These are phyloP conservation scores for Typhlichthys subterraneus DNA, from an alignment of 2,797 vertebrate genomes.

Conservation along the genomic window DNA sequence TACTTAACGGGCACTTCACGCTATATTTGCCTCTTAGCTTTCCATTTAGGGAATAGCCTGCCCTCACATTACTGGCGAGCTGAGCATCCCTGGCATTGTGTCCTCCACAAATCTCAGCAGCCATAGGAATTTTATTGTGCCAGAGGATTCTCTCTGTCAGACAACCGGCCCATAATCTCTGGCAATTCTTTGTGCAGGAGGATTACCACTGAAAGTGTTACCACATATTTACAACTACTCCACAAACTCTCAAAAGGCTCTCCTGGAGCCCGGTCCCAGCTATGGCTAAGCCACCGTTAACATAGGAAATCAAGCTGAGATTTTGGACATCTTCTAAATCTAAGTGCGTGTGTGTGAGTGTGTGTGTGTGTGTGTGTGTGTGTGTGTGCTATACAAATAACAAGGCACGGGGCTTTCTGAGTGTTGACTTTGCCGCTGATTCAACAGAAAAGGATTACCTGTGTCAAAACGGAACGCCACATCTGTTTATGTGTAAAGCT, in stretches of 20 bases:
- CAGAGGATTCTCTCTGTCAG: slow-evolving; percentile 81
- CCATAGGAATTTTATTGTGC: slow-evolving; percentile 81
- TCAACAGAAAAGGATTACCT: slow-evolving; percentile 73
- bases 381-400: slow-evolving; percentile 46
- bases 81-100: slow-evolving; percentile 58
- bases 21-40: slow-evolving; percentile 59
- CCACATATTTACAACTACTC: slow-evolving; percentile 82
- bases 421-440: slow-evolving; percentile 59
- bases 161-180: slow-evolving; percentile 81
- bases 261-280: slow-evolving; percentile 70
- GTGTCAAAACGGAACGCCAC: slow-evolving; percentile 54
- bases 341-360: slow-evolving; percentile 8
- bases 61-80: slow-evolving; percentile 67
- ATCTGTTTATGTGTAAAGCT: slow-evolving; percentile 74
- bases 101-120: slow-evolving; percentile 74
- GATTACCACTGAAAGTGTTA: slow-evolving; percentile 83
- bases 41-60: slow-evolving; percentile 50
- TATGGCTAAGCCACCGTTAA: slow-evolving; percentile 78
- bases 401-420: slow-evolving; percentile 43
- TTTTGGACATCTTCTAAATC: slow-evolving; percentile 74
- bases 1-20: slow-evolving; percentile 59
- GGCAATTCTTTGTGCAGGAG: slow-evolving; percentile 78
- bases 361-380: not conserved
- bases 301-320: slow-evolving; percentile 77
- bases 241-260: slow-evolving; percentile 81